phyloP scores from a whole-genome alignment of 1,140 invertebrate species.

The Polypedilum vanderplanki region DNA sequence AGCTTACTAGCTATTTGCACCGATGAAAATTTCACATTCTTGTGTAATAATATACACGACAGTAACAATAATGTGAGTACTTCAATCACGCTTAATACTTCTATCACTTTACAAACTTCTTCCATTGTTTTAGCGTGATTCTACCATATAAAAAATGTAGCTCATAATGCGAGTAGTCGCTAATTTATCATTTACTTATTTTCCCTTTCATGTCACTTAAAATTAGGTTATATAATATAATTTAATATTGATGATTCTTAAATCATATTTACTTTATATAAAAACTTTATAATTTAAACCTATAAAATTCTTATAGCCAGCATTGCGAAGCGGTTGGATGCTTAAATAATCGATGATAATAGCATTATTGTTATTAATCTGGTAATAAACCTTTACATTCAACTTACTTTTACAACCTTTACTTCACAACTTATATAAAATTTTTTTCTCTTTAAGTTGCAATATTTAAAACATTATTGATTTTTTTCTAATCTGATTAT shows the following conservation, averaged over 20 bases:
- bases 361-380: slow-evolving; percentile 16
- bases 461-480: neutral
- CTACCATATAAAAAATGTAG: neutral
- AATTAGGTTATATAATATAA: too few species aligned
- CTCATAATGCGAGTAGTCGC: neutral
- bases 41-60: neutral
- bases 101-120: neutral
- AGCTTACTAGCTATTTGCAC: neutral
- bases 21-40: neutral
- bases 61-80: slow-evolving; percentile 6
- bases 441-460: neutral
- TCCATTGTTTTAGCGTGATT: too few species aligned
- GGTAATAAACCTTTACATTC: neutral
- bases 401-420: too few species aligned
- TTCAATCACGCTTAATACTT: neutral
- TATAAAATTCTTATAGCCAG: slow-evolving; percentile 13
- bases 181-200: neutral
- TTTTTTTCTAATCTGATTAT: neutral
- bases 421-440: neutral
- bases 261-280: neutral
- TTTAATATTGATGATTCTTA: too few species aligned
- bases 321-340: slow-evolving; percentile 26
- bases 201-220: too few species aligned
- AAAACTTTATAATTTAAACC: neutral
- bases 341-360: slow-evolving; percentile 23